Base-by-base conservation (phyloP, 2,888 invertebrate species). In the Dusona sp. region DNA sequence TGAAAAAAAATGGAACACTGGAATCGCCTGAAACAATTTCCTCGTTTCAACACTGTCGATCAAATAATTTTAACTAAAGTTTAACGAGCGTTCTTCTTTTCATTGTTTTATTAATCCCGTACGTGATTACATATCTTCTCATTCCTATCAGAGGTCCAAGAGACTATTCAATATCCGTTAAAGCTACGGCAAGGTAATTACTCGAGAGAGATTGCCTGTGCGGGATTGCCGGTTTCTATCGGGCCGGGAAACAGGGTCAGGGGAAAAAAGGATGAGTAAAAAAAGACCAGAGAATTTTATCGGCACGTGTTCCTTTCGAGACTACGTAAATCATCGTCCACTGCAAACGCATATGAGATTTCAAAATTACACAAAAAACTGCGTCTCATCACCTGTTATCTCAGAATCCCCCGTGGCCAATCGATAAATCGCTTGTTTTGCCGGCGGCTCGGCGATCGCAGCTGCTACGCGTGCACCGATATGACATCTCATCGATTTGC, bases 401-500 rank as follows among this genome's bases (percentile, higher is more conserved):
- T 81, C 84, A 33, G 88, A 68, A 36, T 88, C 88, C 36, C 87
- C 87, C 13, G 89, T 89, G 74, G 90, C 88, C 78, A 91, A 78
- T 68, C 90, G 87, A 86, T 91, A 91, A 77, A 90, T 88, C 38
- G 88, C 83, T 67, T 88, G 90, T 70, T 91, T 92, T 16, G 90
- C 87, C 22, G 90, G 86, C 22, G 91, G 91, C 67, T 92, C 91
- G 25, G 90, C 90, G 45, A 92, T 90, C 6, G 95, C 95, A 0
- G 95, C 94, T 0, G 95, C 94, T 8, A 95, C 95, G 42, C 94
- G 93, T 29, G 95, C 94, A 48, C 96, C 96, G 86, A 96, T 95
- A 92, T 96, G 96, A 90, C 95, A 95, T 42, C 96, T 94, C 38
- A 96, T 95, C 83, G 95, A 95, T 91, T 96, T 96, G 86, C 95